Percentiles rank a stretch among this genome's conserved stretches.
These are phyloP conservation scores for Natrix natrix DNA, from an alignment of 2,797 vertebrate genomes.

Conservation along the genomic window DNA sequence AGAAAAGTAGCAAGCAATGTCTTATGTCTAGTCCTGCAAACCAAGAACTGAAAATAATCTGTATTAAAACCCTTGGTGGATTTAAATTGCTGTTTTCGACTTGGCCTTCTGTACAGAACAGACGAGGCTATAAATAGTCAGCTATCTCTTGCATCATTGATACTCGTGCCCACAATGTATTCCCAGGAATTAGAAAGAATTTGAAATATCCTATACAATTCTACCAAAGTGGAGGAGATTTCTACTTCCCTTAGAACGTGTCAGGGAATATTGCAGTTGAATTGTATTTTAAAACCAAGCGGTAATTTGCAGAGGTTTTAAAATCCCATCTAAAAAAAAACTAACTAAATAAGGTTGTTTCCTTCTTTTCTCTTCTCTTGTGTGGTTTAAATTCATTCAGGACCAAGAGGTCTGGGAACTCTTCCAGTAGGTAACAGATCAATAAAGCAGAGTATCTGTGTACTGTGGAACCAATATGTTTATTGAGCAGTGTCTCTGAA, in stretches of 20 bases:
- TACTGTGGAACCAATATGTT: not conserved
- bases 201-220: not conserved
- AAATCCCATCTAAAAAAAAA: not conserved
- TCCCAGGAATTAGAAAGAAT: not conserved
- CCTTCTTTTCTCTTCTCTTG: not conserved
- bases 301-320: not conserved
- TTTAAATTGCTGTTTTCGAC: not conserved
- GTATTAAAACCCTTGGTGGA: too few relatives aligned
- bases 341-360: too few relatives aligned
- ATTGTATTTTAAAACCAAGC: not conserved
- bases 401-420: not conserved
- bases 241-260: not conserved
- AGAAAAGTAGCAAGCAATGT: not conserved
- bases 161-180: not conserved
- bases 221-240: not conserved
- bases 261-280: not conserved
- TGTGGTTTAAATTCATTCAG: not conserved
- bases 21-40: not conserved
- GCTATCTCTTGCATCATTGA: not conserved
- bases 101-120: not conserved
- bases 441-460: not conserved
- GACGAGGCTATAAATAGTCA: not conserved
- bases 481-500: not conserved
- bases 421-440: not conserved
- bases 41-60: not conserved